Conservation (phyloP, 2,888 invertebrate species). For the Stenotaenia linearis region DNA sequence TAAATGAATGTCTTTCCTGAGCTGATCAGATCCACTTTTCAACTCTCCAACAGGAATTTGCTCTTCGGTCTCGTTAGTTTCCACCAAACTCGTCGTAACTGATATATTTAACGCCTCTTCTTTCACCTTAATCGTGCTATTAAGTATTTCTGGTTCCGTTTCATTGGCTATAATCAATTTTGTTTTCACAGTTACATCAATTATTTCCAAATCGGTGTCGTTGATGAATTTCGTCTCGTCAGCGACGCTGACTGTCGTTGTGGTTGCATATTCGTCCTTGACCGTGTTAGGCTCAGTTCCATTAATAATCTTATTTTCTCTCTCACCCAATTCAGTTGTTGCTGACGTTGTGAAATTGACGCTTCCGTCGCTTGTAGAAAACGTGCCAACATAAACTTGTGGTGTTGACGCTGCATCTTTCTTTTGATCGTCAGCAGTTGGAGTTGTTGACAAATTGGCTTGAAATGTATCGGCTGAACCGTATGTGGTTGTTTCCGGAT, state of each 20-base stretch:
- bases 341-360: neutral
- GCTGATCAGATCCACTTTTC: neutral
- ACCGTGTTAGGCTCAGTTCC: neutral
- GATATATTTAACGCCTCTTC: neutral
- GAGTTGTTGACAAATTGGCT: neutral
- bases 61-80: neutral
- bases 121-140: neutral
- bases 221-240: no score
- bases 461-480: neutral
- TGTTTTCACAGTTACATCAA: neutral
- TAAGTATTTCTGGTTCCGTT: neutral
- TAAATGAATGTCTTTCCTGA: slow-evolving; percentile 55
- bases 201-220: no score
- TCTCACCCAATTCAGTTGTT: neutral
- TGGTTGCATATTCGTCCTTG: neutral
- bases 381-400: neutral
- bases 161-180: neutral
- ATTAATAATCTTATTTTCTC: neutral
- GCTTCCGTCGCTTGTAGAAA: neutral
- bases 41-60: neutral
- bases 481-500: neutral
- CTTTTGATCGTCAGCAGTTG: neutral
- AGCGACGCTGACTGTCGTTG: no score
- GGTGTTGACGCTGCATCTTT: neutral
- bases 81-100: neutral